A percentile compares a stretch with the other conserved stretches of the same genome.
Evolutionary conservation across 2,888 invertebrate genomes (phyloP).

Genomic region (Vandiemenella viatica): DNA sequence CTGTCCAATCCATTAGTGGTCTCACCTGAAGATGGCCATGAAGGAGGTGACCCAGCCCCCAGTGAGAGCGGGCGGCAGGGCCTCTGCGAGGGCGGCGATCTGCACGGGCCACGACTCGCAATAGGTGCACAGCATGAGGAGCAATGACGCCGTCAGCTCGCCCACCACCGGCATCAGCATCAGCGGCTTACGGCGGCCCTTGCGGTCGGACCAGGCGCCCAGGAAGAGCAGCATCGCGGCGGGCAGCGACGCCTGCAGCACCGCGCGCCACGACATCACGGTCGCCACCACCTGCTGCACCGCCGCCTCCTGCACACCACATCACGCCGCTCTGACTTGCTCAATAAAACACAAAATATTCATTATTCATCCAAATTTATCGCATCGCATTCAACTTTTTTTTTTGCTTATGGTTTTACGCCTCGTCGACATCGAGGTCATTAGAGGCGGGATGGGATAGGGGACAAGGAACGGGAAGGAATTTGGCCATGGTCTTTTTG

Average conservation of each 20-base stretch:
- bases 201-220: conserved; percentile 53
- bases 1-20: too few relatives aligned
- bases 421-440: too few relatives aligned
- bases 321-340: too few relatives aligned
- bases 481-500: too few relatives aligned
- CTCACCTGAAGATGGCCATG: conserved; percentile 70
- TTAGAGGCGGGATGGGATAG: too few relatives aligned
- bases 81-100: conserved; percentile 56
- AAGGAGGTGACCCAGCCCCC: conserved; percentile 83
- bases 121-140: conserved; percentile 64
- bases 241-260: conserved; percentile 68
- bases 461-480: too few relatives aligned
- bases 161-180: conserved; percentile 70
- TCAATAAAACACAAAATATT: too few relatives aligned
- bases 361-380: too few relatives aligned
- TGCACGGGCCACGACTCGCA: conserved; percentile 69
- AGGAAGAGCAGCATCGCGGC: conserved; percentile 65
- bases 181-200: conserved; percentile 58
- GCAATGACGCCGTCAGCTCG: conserved; percentile 61
- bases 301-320: conserved; percentile 34
- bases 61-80: conserved; percentile 64
- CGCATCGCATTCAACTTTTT: too few relatives aligned
- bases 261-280: conserved; percentile 77
- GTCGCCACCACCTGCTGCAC: conserved; percentile 61
- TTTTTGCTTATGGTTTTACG: too few relatives aligned